phyloP scores from a whole-genome alignment of 2,888 invertebrate genomes.

The Petrolisthes manimaculis region DNA sequence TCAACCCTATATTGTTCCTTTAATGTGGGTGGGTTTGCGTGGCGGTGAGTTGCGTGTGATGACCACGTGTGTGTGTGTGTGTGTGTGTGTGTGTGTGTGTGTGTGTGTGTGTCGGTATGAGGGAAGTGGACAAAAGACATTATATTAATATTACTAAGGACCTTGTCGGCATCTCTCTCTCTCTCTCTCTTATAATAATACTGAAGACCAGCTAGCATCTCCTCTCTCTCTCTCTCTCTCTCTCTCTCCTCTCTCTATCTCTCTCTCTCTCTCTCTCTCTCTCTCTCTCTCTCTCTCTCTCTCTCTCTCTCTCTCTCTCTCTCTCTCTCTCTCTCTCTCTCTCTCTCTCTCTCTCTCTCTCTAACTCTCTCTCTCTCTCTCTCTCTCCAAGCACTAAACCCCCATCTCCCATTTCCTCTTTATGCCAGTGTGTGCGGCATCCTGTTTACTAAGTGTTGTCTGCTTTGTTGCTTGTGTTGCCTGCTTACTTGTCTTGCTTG shows the following conservation, averaged over 20 bases:
- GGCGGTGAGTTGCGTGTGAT: too few species aligned
- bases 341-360: constrained; percentile 1
- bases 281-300: neutral
- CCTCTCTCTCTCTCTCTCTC: neutral
- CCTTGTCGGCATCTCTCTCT: neutral
- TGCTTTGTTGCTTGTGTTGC: too few species aligned
- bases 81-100: neutral
- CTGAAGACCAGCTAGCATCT: neutral
- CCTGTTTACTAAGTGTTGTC: neutral
- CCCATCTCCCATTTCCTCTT: neutral
- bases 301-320: neutral
- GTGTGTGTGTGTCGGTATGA: neutral
- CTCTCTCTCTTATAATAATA: neutral
- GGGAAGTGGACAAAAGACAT: neutral
- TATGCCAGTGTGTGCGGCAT: neutral
- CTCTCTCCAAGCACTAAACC: neutral
- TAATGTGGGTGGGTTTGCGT: too few species aligned
- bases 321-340: neutral
- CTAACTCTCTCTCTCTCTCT: neutral
- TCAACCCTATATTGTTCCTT: too few species aligned
- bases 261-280: neutral
- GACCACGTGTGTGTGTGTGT: constrained; percentile 9
- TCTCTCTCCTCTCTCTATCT: neutral
- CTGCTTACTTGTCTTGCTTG: too few species aligned
- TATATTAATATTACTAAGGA: neutral